Percentiles rank a stretch among this genome's conserved stretches.
These are phyloP conservation scores for Apis dorsata DNA, from an alignment of 1,140 invertebrate species.

Conservation along the genomic window DNA sequence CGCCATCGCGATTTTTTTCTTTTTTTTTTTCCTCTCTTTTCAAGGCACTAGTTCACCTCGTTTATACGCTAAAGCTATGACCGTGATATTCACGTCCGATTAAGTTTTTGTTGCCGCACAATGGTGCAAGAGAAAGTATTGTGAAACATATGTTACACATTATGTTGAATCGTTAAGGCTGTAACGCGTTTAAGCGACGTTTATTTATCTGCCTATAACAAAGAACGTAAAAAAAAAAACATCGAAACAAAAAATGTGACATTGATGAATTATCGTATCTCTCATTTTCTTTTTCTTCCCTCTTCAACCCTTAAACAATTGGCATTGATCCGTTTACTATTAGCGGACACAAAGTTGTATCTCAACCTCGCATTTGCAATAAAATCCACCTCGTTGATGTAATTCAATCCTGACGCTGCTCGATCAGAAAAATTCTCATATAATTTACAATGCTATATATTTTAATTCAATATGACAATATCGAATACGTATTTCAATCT, in stretches of 20 bases:
- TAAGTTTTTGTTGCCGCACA: constrained; percentile 33
- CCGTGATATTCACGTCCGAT: constrained; percentile 42
- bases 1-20: constrained; percentile 10
- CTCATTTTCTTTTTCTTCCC: not conserved
- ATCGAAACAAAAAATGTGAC: not conserved
- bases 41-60: constrained; percentile 43
- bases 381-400: not conserved
- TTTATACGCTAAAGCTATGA: constrained; percentile 35
- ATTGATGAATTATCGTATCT: not conserved
- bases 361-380: not conserved
- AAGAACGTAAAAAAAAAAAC: no score
- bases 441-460: constrained; percentile 3
- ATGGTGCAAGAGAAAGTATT: constrained; percentile 35
- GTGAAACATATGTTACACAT: constrained; percentile 19
- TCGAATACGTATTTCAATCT: not conserved
- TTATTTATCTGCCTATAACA: constrained; percentile 7
- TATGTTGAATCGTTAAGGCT: not conserved
- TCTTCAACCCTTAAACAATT: constrained; percentile 14
- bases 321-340: not conserved
- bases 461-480: not conserved
- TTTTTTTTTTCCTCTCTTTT: constrained; percentile 14
- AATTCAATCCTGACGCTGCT: not conserved
- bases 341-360: not conserved
- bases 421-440: no score
- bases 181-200: constrained; percentile 10